Evolutionary conservation across 2,888 invertebrate species (phyloP), one percentile per base, ranked within the genome.

Genomic region (Tetheella fluctuosa): DNA sequence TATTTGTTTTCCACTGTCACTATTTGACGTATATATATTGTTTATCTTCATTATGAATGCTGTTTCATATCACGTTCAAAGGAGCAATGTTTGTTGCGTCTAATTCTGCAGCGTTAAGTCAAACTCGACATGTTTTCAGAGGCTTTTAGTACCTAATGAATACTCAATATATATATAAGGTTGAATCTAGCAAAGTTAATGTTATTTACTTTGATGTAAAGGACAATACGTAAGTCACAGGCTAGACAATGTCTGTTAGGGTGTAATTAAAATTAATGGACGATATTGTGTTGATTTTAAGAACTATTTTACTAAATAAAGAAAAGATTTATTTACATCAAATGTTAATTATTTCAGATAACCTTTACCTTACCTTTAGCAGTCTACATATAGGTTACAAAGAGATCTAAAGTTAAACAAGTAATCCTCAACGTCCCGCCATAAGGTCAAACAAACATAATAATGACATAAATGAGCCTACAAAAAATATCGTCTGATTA

Each of bases 1-100:
- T 79, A 74, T 81, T 80, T 79, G 75, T 68, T 59, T 64, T 68
- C 58, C 53, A 71, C 65, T 69, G 68, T 58, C 69, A 68, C 68
- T 70, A 68, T 74, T 76, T 70, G 66, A 63, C 62, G 67, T 34
- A 37, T 55, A 23, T 55, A 34, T 55, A 37, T 67, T 73, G 64
- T 71, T 73, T 66, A 55, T 70, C 57, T 69, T 74, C 68, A 72
- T 68, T 73, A 67, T 58, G 61, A 64, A 68, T 74, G 30, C 60
- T 66, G 64, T 34, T 55, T 55, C 17, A 34, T 23, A 55, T 30
- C 17, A 20, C 34, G 48, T 48, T 34, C 55, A 55, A 55, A 55
- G 55, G 55, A 55, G 17, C 17, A 48, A 48, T 48, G 48, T 48
- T 48, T 48, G 20, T n/a, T 20, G 48, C 17, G 17, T 20, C 48